Evolutionary conservation across 1,140 invertebrate species (phyloP), one percentile per base, ranked within the genome.

Genomic region (Penaeus japonicus): DNA sequence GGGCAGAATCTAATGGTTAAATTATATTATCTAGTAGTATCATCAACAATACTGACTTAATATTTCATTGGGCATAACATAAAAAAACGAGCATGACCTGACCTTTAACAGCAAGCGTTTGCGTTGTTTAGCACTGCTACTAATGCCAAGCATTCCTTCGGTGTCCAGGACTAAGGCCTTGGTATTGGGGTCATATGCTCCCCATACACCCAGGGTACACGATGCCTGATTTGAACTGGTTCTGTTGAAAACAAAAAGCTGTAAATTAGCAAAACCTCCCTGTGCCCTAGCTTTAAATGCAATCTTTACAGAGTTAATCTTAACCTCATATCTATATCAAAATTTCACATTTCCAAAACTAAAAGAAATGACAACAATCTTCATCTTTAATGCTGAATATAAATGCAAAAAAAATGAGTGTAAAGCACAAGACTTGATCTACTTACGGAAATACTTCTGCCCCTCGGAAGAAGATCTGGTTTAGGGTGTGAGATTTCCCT

Each of bases 401-500:
- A 47, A 47, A 4, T 47, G 15, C 1, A 47, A 12, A 47, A 5
- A 47, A 2, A 47, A 47, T 7, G n/a, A n/a, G 17, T 55, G 54
- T 27, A 15, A 57, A 57, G 24, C 24, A 7, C 4, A 73, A 27
- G 57, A 17, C 17, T 0, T 27, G 1, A 59, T 55, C 10, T 22
- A 88, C 87, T 88, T 39, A 88, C 87, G 83, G 83, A 73, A 88
- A 88, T 92, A 96, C 95, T 89, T 94, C 92, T 0, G 96, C 96
- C 0, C 96, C 96, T 91, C 94, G 92, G 92, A 97, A 97, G 91
- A 97, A 97, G 22, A 95, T 94, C 90, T 96, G 94, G 93, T 97
- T 97, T 84, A 97, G 92, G 0, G 96, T 96, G 90, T 96, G 94
- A 57, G 96, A 97, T 92, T 97, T 97, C 1, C 96, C 96, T 93